Percentiles rank a stretch among this genome's conserved stretches.
Conservation (phyloP, 2,888 invertebrate genomes). For the Nephrotoma guestfalica region DNA sequence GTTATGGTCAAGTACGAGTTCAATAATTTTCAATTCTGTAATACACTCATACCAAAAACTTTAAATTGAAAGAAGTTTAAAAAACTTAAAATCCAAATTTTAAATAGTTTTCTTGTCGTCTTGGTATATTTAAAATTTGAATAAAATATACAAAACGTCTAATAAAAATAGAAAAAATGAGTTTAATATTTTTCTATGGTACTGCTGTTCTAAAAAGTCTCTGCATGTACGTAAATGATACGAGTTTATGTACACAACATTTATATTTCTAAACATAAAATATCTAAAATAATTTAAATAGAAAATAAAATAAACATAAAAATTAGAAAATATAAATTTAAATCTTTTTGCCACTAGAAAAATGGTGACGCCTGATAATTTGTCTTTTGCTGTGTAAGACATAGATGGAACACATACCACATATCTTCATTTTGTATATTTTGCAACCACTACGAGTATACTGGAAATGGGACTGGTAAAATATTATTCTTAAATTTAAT, state of each 20-base stretch:
- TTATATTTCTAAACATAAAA: background rate
- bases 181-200: no score
- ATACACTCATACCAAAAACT: no score
- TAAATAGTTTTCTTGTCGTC: no score
- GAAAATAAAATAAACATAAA: background rate
- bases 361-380: background rate
- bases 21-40: no score
- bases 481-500: background rate
- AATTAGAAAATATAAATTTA: background rate
- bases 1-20: no score
- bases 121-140: no score
- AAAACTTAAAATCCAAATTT: no score
- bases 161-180: no score
- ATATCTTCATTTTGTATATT: background rate
- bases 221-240: background rate
- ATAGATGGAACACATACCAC: background rate
- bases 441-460: background rate
- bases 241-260: background rate
- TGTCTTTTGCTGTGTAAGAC: background rate
- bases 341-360: background rate
- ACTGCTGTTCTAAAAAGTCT: no score
- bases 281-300: background rate
- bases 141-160: no score
- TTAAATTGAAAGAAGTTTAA: no score
- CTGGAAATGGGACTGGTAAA: background rate